Conservation (phyloP, 2,888 invertebrate genomes). For the Lordiphosa fenestrarum region DNA sequence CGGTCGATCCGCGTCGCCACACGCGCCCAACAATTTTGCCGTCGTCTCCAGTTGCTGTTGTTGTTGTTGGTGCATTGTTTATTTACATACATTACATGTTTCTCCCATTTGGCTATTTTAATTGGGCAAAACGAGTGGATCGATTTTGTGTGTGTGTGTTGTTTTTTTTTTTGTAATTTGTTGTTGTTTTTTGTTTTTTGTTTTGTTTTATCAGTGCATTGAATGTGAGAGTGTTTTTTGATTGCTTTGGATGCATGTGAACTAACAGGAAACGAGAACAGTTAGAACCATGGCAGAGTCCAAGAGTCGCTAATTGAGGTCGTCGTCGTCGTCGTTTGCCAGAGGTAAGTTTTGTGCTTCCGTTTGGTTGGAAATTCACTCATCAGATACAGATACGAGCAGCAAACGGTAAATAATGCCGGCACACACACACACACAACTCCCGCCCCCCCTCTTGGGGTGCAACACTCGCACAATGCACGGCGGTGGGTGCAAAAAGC, state of each 20-base stretch:
- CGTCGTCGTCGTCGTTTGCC: constrained; percentile 37
- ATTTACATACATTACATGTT: constrained; percentile 57
- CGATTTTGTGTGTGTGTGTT: constrained; percentile 34
- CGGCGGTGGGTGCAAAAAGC: constrained; percentile 15
- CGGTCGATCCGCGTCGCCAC: constrained; percentile 58
- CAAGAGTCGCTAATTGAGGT: constrained; percentile 65
- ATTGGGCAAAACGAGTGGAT: constrained; percentile 52
- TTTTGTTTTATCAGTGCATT: constrained; percentile 23
- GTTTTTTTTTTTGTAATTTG: constrained; percentile 18
- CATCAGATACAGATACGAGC: constrained; percentile 19
- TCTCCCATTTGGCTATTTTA: constrained; percentile 49
- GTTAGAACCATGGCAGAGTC: constrained; percentile 59
- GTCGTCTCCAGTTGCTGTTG: not conserved
- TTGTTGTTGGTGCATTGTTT: constrained; percentile 42
- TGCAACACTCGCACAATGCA: constrained; percentile 28
- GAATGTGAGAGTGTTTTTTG: no score
- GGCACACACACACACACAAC: constrained; percentile 10
- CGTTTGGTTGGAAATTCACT: constrained; percentile 20
- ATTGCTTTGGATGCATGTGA: constrained; percentile 45
- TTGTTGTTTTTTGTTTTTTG: constrained; percentile 3
- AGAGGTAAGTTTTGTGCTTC: constrained; percentile 1
- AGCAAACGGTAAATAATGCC: constrained; percentile 68
- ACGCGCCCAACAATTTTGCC: constrained; percentile 33
- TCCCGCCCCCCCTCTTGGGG: not conserved
- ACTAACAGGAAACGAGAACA: constrained; percentile 58